Percentiles rank a stretch among this genome's conserved stretches.
Conservation (phyloP, 1,140 invertebrate species). For the Druon quercuslanigerum region DNA sequence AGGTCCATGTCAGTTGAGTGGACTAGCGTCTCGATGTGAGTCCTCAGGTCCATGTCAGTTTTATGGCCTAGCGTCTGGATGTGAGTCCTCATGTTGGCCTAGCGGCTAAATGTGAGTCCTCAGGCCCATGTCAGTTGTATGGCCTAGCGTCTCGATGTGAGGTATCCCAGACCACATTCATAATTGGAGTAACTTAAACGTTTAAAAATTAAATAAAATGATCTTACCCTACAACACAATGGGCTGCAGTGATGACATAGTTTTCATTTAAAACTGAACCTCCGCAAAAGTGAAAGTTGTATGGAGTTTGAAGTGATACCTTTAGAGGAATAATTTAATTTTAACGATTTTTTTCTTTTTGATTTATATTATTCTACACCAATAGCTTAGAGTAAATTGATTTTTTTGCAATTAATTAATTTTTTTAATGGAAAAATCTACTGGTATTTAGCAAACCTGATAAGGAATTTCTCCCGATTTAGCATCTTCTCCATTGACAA, state of each 20-base stretch:
- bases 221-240: constrained; percentile 65
- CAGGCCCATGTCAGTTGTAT: no score
- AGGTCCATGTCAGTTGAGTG: no score
- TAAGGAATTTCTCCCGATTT: constrained; percentile 54
- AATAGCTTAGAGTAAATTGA: background rate
- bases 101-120: no score
- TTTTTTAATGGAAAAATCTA: background rate
- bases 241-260: constrained; percentile 74
- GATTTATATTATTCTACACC: background rate
- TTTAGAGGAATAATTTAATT: constrained; percentile 20
- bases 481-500: constrained; percentile 56
- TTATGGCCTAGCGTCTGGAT: no score
- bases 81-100: no score
- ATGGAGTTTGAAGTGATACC: constrained; percentile 49
- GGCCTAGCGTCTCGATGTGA: no score
- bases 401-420: background rate
- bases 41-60: no score
- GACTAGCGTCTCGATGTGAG: no score
- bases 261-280: constrained; percentile 71
- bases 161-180: no score
- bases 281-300: constrained; percentile 67
- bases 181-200: no score
- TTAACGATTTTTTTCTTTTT: background rate
- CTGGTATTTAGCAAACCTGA: constrained; percentile 49
- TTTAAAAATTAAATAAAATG: background rate